Evolutionary conservation across 2,888 invertebrate species (phyloP).

Genomic region (Ectropis crepuscularia): DNA sequence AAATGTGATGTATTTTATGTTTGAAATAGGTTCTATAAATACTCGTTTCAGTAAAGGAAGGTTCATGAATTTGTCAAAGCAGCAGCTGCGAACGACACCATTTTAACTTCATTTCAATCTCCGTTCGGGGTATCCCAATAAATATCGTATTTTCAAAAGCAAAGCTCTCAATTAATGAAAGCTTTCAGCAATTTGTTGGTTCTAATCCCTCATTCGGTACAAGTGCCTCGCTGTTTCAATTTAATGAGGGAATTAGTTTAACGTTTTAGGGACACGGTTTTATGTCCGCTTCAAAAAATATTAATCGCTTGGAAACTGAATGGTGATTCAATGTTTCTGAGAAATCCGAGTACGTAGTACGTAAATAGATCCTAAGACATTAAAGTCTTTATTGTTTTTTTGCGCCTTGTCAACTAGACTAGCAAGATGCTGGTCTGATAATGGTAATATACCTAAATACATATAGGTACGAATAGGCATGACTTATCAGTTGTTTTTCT

Average conservation of each 20-base stretch:
- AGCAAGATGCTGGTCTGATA: too few relatives aligned
- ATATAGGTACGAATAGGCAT: too few relatives aligned
- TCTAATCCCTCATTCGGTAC: constrained; percentile 43
- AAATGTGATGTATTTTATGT: too few relatives aligned
- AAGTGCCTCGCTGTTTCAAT: constrained; percentile 31
- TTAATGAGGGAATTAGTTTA: constrained; percentile 39
- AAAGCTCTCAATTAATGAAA: constrained; percentile 36
- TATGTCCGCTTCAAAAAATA: constrained; percentile 24
- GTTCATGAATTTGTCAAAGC: too few relatives aligned
- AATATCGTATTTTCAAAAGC: constrained; percentile 26
- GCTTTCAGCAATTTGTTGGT: constrained; percentile 40
- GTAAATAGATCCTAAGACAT: too few relatives aligned
- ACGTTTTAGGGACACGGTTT: constrained; percentile 31
- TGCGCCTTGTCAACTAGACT: too few relatives aligned
- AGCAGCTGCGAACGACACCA: neutral
- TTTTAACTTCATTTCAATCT: constrained; percentile 8
- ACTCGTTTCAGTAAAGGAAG: too few relatives aligned
- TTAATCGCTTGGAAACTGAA: constrained; percentile 17
- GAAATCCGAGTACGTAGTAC: neutral
- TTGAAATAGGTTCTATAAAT: too few relatives aligned
- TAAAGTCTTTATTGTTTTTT: neutral
- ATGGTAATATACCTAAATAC: too few relatives aligned
- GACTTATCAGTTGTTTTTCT: too few relatives aligned
- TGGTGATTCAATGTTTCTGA: constrained; percentile 21
- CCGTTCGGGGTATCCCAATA: constrained; percentile 18